Base-by-base conservation (phyloP, 2,888 invertebrate species). In the Arenicola marina region DNA sequence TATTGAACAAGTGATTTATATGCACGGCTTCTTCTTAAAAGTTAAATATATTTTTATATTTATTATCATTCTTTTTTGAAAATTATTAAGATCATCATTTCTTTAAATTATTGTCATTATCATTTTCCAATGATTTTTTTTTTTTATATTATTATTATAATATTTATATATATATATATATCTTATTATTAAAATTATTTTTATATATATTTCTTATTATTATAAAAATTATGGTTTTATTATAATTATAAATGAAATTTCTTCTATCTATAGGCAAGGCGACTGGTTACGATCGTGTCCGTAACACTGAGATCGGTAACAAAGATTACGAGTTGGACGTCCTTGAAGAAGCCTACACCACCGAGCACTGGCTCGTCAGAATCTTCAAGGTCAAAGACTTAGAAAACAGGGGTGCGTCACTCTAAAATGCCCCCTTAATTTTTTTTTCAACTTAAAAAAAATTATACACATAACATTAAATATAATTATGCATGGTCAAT, bases 311-410 rank as follows among this genome's bases (percentile, higher is more conserved):
- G 86, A 98, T 99, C 76, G 97, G 98, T 72, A 94, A 96, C 86
- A 99, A 99, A 86, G 95, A 99, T 85, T 96, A 98, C 85, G 94
- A 95, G 84, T 85, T 99, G 68, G 94, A 96, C 81, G 93, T 94
- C n/a, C 85, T 98, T n/a, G 98, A 99, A 84, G 98, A 99, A 86
- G 98, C 98, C 0, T 98, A 97, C 85, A 99, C 98, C 24, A 95
- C 97, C 0, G 98, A 99, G 83, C 97, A 99, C 85, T 99, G 98
- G 98, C 88, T 99, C 54, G 98, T 98, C 61, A 89, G 98, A 77
- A 95, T 98, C 80, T 98, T 97, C 86, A 95, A 95, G 87, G 97
- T 98, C 38, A 97, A 97, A 86, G 92, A 93, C 84, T 86, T 95
- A 72, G 90, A 91, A 66, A 97, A 97, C 85, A 71, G 84, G 53